Evolutionary conservation across 35 echinoderm and acorn worm species (phyloP).

Genomic region (Apostichopus parvimensis): DNA sequence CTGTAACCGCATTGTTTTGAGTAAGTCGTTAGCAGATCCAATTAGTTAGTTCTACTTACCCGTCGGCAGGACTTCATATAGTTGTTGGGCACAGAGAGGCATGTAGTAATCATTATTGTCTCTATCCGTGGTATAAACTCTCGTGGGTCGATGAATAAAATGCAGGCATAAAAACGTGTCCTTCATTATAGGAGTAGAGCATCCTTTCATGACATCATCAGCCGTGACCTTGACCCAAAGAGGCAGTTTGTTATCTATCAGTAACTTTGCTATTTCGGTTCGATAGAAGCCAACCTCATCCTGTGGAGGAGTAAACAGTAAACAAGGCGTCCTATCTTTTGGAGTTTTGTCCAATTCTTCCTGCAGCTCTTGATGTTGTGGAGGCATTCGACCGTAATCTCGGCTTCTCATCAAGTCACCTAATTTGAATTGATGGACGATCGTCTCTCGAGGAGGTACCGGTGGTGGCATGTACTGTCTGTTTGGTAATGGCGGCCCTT

Average conservation of each 20-base stretch:
- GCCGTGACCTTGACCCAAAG: neutral
- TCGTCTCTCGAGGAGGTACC: neutral
- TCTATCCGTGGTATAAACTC: conserved; percentile 27
- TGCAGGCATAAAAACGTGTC: neutral
- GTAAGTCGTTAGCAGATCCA: too few relatives aligned
- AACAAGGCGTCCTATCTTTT: neutral
- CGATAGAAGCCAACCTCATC: neutral
- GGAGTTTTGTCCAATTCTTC: neutral
- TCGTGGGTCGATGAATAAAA: neutral
- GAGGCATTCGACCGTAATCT: neutral
- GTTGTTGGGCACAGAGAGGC: conserved; percentile 1
- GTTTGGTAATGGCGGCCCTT: neutral
- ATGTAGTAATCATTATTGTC: neutral
- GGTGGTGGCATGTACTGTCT: neutral
- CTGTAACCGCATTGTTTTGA: too few relatives aligned
- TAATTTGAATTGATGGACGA: neutral
- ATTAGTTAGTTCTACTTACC: neutral
- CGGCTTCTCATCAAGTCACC: neutral
- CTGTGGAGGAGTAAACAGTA: neutral
- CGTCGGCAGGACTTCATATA: conserved; percentile 24
- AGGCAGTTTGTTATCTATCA: neutral
- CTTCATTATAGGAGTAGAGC: neutral
- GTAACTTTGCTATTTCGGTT: neutral
- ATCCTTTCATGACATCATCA: neutral
- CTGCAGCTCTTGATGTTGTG: neutral